Evolutionary conservation across 2,888 invertebrate genomes (phyloP).

Genomic region (Troglohyphantes excavatus): DNA sequence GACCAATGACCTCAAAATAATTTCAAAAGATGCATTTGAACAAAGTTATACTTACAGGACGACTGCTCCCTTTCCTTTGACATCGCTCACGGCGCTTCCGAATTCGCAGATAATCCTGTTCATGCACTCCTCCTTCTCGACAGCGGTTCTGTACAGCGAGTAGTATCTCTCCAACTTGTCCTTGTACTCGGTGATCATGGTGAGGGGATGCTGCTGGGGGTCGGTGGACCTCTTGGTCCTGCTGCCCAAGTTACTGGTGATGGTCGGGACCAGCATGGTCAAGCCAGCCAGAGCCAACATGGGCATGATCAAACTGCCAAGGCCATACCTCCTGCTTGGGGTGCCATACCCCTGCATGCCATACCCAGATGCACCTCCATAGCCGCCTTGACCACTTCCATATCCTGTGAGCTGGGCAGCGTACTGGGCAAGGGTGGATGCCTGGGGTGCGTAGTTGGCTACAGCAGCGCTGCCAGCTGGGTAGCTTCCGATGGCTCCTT

Average conservation of each 20-base stretch:
- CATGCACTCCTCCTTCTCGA: conserved; percentile 81
- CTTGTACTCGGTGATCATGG: conserved; percentile 79
- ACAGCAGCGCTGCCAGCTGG: conserved; percentile 71
- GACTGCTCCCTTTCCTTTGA: conserved; percentile 80
- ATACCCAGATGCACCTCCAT: conserved; percentile 43
- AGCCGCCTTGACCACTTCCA: conserved; percentile 29
- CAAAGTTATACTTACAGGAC: conserved; percentile 80
- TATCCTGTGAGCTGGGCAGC: conserved; percentile 75
- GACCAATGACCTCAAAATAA: too few relatives aligned
- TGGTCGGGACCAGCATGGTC: conserved; percentile 80
- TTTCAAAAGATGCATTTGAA: too few relatives aligned
- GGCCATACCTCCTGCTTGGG: conserved; percentile 78
- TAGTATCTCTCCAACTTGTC: conserved; percentile 80
- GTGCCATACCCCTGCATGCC: conserved; percentile 73
- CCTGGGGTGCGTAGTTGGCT: conserved; percentile 69
- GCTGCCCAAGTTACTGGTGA: conserved; percentile 79
- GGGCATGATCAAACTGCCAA: conserved; percentile 80
- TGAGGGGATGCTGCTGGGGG: conserved; percentile 30
- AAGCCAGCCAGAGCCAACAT: conserved; percentile 80
- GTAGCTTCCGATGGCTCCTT: conserved; percentile 66
- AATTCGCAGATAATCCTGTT: conserved; percentile 80
- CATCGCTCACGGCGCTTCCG: conserved; percentile 80
- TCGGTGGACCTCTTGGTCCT: conserved; percentile 78
- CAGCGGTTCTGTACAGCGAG: conserved; percentile 80
- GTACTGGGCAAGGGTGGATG: conserved; percentile 72